Conservation (phyloP, 2,888 invertebrate species). For the Elaeidobius kamerunicus region DNA sequence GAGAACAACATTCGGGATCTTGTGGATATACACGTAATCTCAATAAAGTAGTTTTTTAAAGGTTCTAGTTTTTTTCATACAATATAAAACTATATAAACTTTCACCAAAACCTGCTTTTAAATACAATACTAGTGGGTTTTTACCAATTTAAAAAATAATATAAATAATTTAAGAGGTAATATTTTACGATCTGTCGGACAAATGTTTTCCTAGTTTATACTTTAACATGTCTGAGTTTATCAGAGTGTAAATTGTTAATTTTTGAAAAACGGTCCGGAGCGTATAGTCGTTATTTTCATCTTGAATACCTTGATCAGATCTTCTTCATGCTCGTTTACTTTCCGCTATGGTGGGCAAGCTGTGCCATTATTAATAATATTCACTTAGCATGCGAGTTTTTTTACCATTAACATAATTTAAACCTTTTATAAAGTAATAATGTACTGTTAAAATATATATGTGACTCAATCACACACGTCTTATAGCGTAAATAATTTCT, state of each 20-base stretch:
- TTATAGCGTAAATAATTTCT: no score
- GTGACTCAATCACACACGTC: no score
- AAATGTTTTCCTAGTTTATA: not conserved
- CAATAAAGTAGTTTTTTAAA: constrained; percentile 1
- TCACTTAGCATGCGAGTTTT: not conserved
- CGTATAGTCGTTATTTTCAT: constrained; percentile 12
- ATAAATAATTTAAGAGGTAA: no score
- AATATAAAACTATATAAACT: no score
- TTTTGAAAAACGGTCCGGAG: constrained; percentile 25
- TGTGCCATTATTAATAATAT: constrained; percentile 6
- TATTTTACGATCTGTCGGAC: not conserved
- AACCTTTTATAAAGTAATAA: no score
- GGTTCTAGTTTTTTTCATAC: no score
- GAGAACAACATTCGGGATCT: constrained; percentile 16
- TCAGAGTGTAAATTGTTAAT: constrained; percentile 28
- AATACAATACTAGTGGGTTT: no score
- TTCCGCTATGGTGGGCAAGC: constrained; percentile 14
- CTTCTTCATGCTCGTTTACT: constrained; percentile 24
- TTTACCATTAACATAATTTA: no score
- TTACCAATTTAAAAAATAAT: no score
- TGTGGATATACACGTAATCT: constrained; percentile 25
- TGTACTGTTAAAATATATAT: no score
- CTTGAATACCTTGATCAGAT: constrained; percentile 13
- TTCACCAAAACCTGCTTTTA: no score
- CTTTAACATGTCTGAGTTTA: constrained; percentile 23